Evolutionary conservation across 2,888 invertebrate genomes (phyloP).

Genomic region (Agonopterix subpropinquella): DNA sequence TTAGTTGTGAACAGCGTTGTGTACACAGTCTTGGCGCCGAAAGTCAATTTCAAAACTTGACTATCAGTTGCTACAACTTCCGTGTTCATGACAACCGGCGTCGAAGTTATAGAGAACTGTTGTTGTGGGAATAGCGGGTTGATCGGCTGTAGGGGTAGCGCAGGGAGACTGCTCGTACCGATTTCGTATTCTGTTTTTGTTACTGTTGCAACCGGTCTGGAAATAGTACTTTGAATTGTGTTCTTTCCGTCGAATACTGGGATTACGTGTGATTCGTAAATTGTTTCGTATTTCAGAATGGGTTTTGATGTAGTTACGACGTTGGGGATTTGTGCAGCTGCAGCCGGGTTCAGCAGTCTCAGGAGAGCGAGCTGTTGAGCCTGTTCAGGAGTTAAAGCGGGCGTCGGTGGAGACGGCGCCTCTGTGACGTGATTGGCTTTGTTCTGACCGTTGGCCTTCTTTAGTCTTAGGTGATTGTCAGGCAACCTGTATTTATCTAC

Average conservation of each 20-base stretch:
- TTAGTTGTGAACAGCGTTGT: constrained; percentile 90
- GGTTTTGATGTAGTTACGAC: constrained; percentile 88
- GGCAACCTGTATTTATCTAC: constrained; percentile 78
- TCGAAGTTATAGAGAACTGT: constrained; percentile 85
- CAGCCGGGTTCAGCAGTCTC: constrained; percentile 81
- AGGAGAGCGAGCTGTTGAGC: constrained; percentile 84
- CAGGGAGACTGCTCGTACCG: constrained; percentile 82
- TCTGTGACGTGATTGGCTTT: constrained; percentile 70
- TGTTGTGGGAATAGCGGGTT: constrained; percentile 77
- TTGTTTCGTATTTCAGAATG: constrained; percentile 83
- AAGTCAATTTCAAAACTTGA: constrained; percentile 88
- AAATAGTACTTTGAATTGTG: constrained; percentile 86
- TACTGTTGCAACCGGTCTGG: constrained; percentile 85
- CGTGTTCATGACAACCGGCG: constrained; percentile 87
- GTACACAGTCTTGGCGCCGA: constrained; percentile 92
- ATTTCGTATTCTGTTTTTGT: constrained; percentile 87
- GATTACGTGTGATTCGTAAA: constrained; percentile 89
- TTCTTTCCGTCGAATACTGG: constrained; percentile 85
- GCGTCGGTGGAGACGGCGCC: constrained; percentile 59
- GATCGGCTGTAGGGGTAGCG: constrained; percentile 73
- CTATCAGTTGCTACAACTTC: constrained; percentile 87
- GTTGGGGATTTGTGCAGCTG: constrained; percentile 79
- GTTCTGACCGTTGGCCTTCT: constrained; percentile 65
- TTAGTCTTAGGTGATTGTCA: constrained; percentile 70
- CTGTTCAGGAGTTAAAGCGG: constrained; percentile 80